phyloP scores from a whole-genome alignment of 2,797 vertebrate species.

The Hypotaenidia okinawae region DNA sequence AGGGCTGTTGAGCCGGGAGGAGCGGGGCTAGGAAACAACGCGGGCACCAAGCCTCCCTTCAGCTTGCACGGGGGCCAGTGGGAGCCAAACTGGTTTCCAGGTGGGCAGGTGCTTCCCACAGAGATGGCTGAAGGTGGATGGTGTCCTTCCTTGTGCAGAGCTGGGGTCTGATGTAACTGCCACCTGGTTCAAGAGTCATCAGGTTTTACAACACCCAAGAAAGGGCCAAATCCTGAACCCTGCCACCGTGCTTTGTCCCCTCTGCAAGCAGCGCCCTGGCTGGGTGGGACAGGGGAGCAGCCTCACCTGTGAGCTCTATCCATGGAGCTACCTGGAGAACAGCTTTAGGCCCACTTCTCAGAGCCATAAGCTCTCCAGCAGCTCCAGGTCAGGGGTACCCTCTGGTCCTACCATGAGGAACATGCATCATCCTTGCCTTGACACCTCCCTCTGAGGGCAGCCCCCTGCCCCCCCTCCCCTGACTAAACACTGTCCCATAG shows the following conservation, averaged over 20 bases:
- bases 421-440: background rate
- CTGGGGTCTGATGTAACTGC: background rate
- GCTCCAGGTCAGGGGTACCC: background rate
- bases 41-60: background rate
- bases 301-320: background rate
- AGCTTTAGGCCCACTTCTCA: background rate
- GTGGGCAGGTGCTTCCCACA: background rate
- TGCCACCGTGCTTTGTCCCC: fast-evolving
- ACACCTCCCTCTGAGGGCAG: background rate
- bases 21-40: fast-evolving
- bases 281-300: background rate
- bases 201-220: background rate
- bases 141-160: background rate
- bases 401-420: background rate
- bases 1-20: background rate
- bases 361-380: background rate
- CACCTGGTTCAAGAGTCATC: background rate
- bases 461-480: background rate
- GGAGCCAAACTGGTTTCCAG: background rate
- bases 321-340: background rate
- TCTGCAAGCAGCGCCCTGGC: background rate
- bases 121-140: background rate
- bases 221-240: background rate
- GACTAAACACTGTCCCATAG: background rate
- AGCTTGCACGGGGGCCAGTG: background rate